phyloP scores from a whole-genome alignment of 2,888 invertebrate species.

The Tridacna crocea region DNA sequence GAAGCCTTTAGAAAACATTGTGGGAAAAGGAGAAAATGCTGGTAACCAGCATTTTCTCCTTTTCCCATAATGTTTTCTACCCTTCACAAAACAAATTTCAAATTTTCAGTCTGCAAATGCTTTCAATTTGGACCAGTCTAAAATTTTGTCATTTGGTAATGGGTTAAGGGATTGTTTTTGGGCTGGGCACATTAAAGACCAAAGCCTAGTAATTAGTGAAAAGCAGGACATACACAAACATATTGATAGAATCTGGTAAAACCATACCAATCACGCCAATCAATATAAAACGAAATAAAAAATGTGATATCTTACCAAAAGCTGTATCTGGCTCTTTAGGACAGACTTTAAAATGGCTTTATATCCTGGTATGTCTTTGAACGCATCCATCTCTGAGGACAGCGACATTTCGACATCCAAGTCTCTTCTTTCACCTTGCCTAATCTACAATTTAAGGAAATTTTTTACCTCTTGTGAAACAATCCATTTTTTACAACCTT shows the following conservation, averaged over 20 bases:
- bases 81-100: no score
- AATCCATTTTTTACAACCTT: no score
- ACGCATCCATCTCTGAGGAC: conserved; percentile 39
- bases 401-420: background rate
- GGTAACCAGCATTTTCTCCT: background rate
- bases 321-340: conserved; percentile 50
- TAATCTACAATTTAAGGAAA: no score
- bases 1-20: background rate
- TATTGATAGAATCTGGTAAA: no score
- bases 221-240: no score
- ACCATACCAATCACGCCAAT: no score
- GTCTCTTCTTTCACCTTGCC: no score
- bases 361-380: conserved; percentile 53
- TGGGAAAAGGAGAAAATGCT: background rate
- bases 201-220: background rate
- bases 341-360: conserved; percentile 54
- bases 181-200: background rate
- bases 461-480: no score
- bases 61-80: background rate
- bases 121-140: no score
- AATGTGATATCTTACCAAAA: conserved; percentile 36
- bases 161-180: background rate
- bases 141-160: background rate
- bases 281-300: no score
- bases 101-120: no score